A percentile compares a stretch with the other conserved stretches of the same genome.
These are phyloP conservation scores for Periophthalmodon schlosseri DNA, from an alignment of 2,113 vertebrate genomes.

Conservation along the genomic window DNA sequence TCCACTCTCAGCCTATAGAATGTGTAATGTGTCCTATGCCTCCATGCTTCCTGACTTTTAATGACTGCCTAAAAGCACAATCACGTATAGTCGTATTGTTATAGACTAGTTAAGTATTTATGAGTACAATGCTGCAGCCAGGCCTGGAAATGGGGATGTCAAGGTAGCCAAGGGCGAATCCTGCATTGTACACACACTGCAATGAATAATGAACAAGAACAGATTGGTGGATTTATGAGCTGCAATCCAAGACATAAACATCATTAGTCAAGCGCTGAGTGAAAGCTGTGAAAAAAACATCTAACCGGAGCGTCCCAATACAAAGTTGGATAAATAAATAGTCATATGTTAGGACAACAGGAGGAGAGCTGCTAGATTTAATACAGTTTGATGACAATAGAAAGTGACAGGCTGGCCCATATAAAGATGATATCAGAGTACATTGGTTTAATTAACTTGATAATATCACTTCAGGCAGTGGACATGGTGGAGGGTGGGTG, in stretches of 20 bases:
- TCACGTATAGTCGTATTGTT: constrained; percentile 26
- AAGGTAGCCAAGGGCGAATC: constrained; percentile 37
- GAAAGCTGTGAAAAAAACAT: constrained; percentile 16
- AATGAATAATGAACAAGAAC: constrained; percentile 45
- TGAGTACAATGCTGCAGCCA: constrained; percentile 47
- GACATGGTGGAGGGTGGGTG: neutral
- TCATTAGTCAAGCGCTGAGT: constrained; percentile 16
- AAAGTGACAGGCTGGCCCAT: neutral
- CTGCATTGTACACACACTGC: constrained; percentile 13
- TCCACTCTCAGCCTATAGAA: constrained; percentile 29
- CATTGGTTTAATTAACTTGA: constrained; percentile 4
- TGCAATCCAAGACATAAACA: constrained; percentile 34
- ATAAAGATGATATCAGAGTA: neutral
- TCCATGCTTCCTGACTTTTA: constrained; percentile 31
- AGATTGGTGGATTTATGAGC: constrained; percentile 43
- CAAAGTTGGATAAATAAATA: neutral
- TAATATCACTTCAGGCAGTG: neutral
- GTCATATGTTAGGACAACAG: neutral
- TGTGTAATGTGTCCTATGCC: constrained; percentile 18
- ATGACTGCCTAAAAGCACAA: constrained; percentile 40
- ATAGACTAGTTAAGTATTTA: constrained; percentile 54
- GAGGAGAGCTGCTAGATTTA: neutral
- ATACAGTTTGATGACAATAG: neutral
- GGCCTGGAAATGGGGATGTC: constrained; percentile 46
- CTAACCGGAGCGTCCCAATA: neutral